A percentile compares a stretch with the other conserved stretches of the same genome.
These are phyloP conservation scores for Ranitomeya imitator DNA, from an alignment of 2,113 vertebrate genomes.

Conservation along the genomic window DNA sequence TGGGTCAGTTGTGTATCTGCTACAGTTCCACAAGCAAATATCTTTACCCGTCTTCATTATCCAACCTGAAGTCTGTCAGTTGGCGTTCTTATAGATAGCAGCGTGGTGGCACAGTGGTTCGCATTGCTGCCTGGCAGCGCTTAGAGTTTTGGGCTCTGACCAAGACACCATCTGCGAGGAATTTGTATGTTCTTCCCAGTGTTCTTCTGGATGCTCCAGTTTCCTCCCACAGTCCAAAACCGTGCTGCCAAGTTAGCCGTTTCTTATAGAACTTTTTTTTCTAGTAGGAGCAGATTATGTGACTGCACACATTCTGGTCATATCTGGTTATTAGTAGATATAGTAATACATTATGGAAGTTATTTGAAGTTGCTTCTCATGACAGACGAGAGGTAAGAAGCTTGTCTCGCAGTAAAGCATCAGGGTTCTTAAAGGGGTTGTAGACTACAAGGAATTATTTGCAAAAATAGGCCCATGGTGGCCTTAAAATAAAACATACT, in stretches of 20 bases:
- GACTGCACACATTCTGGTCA: not conserved
- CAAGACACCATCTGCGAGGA: slow-evolving; percentile 3
- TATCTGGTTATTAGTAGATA: too few species aligned
- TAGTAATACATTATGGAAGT: not conserved
- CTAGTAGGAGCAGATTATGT: not conserved
- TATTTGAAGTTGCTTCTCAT: not conserved
- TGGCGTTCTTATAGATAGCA: not conserved
- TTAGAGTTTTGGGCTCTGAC: slow-evolving; percentile 6
- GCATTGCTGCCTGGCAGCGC: not conserved
- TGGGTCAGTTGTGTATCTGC: not conserved
- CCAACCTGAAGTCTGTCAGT: not conserved
- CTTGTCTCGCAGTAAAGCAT: not conserved
- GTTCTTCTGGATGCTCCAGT: slow-evolving; percentile 17
- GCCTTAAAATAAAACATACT: too few species aligned
- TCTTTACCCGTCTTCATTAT: not conserved
- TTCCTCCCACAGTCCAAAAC: slow-evolving; percentile 10
- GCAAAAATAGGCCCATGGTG: too few species aligned
- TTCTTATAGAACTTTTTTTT: not conserved
- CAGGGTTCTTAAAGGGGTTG: not conserved
- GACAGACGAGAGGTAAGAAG: too few species aligned
- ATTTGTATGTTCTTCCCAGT: slow-evolving; percentile 11
- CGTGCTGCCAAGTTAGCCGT: not conserved
- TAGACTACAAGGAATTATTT: too few species aligned
- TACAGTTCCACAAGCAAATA: not conserved
- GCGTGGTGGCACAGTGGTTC: not conserved